These are phyloP conservation scores for Dryoscopus gambensis DNA, from an alignment of 2,113 vertebrate species.

Conservation along the genomic window DNA sequence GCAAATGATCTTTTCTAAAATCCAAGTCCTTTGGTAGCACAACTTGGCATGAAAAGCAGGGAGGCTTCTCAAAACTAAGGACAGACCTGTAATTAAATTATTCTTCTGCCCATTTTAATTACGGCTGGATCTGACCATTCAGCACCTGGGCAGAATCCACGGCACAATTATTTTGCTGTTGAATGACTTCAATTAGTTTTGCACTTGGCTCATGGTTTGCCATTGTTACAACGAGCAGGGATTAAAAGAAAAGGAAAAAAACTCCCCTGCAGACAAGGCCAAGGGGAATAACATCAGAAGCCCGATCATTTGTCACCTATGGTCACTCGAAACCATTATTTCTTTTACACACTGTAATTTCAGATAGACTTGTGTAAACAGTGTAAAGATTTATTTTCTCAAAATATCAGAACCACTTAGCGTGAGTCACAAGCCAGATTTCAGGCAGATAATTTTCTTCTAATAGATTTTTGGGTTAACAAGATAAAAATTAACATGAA, in stretches of 20 bases:
- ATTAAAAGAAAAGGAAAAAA: slow-evolving; percentile 8
- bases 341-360: slow-evolving; percentile 63
- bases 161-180: background rate
- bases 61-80: background rate
- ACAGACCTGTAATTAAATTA: background rate
- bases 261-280: background rate
- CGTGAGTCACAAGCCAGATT: slow-evolving; percentile 67
- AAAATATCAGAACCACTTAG: slow-evolving; percentile 70
- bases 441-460: slow-evolving; percentile 69
- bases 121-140: background rate
- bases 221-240: background rate
- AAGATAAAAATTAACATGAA: slow-evolving; percentile 51
- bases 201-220: background rate
- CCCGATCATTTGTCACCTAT: slow-evolving; percentile 62
- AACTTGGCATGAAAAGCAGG: background rate
- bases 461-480: slow-evolving; percentile 59
- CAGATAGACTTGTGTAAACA: slow-evolving; percentile 64
- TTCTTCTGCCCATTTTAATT: background rate
- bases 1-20: background rate
- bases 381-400: slow-evolving; percentile 66
- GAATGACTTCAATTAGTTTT: background rate
- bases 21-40: too few species aligned
- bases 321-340: slow-evolving; percentile 59
- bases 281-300: slow-evolving; percentile 60
- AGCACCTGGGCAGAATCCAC: background rate